Conservation (phyloP, 1,140 invertebrate species). For the Sipha flava region DNA sequence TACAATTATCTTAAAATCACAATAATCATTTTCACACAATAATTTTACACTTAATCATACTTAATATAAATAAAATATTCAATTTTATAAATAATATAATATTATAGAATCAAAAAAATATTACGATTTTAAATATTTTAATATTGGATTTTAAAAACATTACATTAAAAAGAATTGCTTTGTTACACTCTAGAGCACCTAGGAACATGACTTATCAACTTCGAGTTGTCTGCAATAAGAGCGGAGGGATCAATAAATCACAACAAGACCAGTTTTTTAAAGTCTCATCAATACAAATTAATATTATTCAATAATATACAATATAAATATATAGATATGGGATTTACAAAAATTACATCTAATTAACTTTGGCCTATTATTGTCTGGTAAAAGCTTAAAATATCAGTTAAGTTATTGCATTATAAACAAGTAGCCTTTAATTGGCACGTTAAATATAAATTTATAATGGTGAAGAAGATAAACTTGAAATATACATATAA, state of each 20-base stretch:
- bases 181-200: conserved; percentile 24
- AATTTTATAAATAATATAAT: neutral
- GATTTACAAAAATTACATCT: neutral
- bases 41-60: neutral
- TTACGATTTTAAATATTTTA: neutral
- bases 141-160: neutral
- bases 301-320: neutral
- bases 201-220: conserved; percentile 24
- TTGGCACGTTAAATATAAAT: neutral
- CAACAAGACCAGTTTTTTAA: neutral
- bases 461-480: neutral
- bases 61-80: neutral
- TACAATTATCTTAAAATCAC: conserved; percentile 26
- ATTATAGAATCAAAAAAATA: neutral
- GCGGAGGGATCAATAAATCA: neutral
- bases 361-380: conserved; percentile 23
- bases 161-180: conserved; percentile 2
- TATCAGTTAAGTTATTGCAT: neutral
- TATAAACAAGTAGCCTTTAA: neutral
- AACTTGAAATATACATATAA: neutral
- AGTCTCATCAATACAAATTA: conserved; percentile 4
- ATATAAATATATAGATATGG: neutral
- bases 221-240: conserved; percentile 11
- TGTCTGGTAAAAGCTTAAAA: conserved; percentile 25
- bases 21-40: conserved; percentile 25